phyloP scores from a whole-genome alignment of 2,888 invertebrate species.

The Hypsopygia costalis region DNA sequence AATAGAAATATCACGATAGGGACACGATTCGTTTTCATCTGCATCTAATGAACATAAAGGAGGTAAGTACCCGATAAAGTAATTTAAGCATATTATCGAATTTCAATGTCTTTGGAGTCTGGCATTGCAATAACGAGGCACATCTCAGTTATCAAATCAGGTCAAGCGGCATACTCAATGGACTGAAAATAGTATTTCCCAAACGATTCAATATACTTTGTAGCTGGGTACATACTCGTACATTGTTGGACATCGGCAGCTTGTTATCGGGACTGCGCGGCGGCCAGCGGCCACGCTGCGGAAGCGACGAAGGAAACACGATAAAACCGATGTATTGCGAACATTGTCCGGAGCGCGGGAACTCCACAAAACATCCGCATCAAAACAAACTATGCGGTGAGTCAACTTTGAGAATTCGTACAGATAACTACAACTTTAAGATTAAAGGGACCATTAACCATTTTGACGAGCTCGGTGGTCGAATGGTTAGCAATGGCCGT shows the following conservation, averaged over 20 bases:
- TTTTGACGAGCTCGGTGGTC: too few relatives aligned
- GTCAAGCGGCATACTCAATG: background rate
- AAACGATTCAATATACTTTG: constrained; percentile 4
- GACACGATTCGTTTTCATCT: too few relatives aligned
- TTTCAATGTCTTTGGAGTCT: too few relatives aligned
- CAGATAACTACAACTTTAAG: background rate
- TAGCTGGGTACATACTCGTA: too few relatives aligned
- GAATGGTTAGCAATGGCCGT: too few relatives aligned
- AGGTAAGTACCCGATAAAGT: too few relatives aligned
- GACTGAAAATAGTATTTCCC: background rate
- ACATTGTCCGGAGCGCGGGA: constrained; percentile 47
- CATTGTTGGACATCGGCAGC: constrained; percentile 29
- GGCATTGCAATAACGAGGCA: too few relatives aligned
- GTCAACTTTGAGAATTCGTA: constrained; percentile 7
- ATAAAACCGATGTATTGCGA: constrained; percentile 59
- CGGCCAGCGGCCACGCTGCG: constrained; percentile 47
- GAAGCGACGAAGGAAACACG: constrained; percentile 67
- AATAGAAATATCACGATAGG: background rate
- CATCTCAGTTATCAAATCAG: background rate
- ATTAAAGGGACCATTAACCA: background rate
- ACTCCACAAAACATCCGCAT: constrained; percentile 13
- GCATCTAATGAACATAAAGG: too few relatives aligned
- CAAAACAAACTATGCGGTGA: constrained; percentile 16
- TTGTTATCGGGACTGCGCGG: constrained; percentile 47
- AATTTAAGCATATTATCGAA: too few relatives aligned